phyloP scores from a whole-genome alignment of 2,113 vertebrate species.

The Atrichornis clamosus region DNA sequence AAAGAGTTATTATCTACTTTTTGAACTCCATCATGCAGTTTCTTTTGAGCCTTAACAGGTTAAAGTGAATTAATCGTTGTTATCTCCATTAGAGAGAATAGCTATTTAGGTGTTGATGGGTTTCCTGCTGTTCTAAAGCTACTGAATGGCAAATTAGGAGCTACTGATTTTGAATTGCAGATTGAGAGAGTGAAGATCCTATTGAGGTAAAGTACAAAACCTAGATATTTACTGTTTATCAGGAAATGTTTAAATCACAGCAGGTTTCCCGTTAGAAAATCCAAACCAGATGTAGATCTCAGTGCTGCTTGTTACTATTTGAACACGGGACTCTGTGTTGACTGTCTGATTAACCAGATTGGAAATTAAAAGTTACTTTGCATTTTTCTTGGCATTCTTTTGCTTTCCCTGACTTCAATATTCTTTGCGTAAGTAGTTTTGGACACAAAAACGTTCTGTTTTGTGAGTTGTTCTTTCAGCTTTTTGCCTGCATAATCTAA shows the following conservation, averaged over 20 bases:
- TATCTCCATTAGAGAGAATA: constrained; percentile 1
- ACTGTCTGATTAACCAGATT: background rate
- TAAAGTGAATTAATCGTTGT: background rate
- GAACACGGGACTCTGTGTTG: background rate
- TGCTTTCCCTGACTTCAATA: background rate
- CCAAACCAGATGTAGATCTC: background rate
- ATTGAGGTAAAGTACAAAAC: background rate
- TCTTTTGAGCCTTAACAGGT: background rate
- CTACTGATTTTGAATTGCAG: background rate
- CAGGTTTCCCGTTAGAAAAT: constrained; percentile 10
- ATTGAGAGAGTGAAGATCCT: background rate
- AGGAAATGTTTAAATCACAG: constrained; percentile 29
- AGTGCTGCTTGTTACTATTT: background rate
- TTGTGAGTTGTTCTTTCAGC: background rate
- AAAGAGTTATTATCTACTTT: background rate
- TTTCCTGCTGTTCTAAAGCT: constrained; percentile 31
- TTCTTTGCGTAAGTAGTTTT: background rate
- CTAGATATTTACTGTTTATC: constrained; percentile 1
- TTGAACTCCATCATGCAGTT: background rate
- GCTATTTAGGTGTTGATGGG: background rate
- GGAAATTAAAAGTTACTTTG: constrained; percentile 19
- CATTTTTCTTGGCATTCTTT: background rate
- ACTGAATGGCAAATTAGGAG: background rate
- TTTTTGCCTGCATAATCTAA: background rate
- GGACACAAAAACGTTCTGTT: background rate